Evolutionary conservation across 92 coral and sea anemone species (phyloP), one percentile per base, ranked within the genome.

Genomic region (Actinernus sp.): DNA sequence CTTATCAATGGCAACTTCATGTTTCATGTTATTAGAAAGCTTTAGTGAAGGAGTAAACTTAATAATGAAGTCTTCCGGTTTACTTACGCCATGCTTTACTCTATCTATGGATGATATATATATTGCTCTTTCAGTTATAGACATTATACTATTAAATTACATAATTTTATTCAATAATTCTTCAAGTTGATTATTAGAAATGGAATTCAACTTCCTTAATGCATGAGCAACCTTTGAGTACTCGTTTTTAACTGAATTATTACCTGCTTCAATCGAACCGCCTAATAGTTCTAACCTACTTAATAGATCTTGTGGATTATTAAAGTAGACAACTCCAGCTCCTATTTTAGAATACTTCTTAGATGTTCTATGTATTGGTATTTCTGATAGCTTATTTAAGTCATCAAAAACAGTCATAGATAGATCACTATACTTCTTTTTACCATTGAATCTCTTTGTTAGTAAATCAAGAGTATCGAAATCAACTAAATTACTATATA

Each of bases 321-420:
- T 75, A 7, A n/a, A 64, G 31, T 76, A 76, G 6, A 64, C 59
- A 0, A 45, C 75, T 1, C 83, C 83, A 1, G 2, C 0, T 10
- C 83, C 74, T 16, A 64, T 11, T 13, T 76, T 76, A 27, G 55
- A 16, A 17, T 55, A 55, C 0, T 64, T 76, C 26, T 55, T 64
- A n/a, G 49, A 26, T 7, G 83, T 55, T 33, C 49, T 55, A n/a
- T 65, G 83, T 14, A 76, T 65, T 29, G 76, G 76, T 0, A n/a
- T 65, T 17, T 48, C 76, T 51, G 63, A 24, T 0, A 68, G 11
- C 30, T 44, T 23, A 26, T 67, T 18, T 31, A 52, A 24, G 2
- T 49, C 73, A 21, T 65, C 22, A 16, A 65, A 65, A 3, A 65
- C 73, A 0, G 5, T 49, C 38, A 5, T 65, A 19, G 59, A 31